Percentiles rank a stretch among this genome's conserved stretches.
Conservation (phyloP, 1,140 invertebrate genomes). For the Periplaneta americana region DNA sequence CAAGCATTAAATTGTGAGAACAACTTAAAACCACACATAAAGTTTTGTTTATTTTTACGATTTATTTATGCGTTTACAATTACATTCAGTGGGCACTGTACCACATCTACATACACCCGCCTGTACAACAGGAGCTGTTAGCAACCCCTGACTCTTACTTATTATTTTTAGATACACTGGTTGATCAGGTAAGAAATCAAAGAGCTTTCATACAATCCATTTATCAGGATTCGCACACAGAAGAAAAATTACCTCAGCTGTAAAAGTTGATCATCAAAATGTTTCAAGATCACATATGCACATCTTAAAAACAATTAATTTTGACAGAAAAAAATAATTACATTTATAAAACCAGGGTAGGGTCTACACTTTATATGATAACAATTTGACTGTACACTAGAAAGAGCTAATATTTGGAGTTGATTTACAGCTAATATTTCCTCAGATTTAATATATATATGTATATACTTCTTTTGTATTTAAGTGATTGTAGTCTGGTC, state of each 20-base stretch:
- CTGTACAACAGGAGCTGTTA: constrained; percentile 10
- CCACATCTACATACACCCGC: constrained; percentile 13
- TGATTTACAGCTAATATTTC: background rate
- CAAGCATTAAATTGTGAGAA: background rate
- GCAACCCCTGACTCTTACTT: background rate
- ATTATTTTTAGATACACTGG: background rate
- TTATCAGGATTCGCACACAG: background rate
- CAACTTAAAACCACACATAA: constrained; percentile 10
- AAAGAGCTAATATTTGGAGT: background rate
- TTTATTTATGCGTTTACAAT: constrained; percentile 14
- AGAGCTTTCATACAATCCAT: background rate
- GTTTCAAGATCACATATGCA: constrained; percentile 10
- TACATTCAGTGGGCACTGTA: constrained; percentile 13
- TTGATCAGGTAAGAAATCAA: constrained; percentile 4
- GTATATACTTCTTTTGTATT: background rate
- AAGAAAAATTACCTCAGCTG: background rate
- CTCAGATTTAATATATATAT: background rate
- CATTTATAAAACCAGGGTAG: constrained; percentile 9
- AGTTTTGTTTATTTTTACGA: constrained; percentile 2
- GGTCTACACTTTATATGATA: constrained; percentile 1
- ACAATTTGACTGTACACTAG: constrained; percentile 9
- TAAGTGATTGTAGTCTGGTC: background rate
- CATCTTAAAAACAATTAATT: constrained; percentile 4
- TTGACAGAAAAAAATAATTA: background rate
- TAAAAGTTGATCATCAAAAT: constrained; percentile 1